Evolutionary conservation across 2,113 vertebrate species (phyloP).

Genomic region (Phainopepla nitens): DNA sequence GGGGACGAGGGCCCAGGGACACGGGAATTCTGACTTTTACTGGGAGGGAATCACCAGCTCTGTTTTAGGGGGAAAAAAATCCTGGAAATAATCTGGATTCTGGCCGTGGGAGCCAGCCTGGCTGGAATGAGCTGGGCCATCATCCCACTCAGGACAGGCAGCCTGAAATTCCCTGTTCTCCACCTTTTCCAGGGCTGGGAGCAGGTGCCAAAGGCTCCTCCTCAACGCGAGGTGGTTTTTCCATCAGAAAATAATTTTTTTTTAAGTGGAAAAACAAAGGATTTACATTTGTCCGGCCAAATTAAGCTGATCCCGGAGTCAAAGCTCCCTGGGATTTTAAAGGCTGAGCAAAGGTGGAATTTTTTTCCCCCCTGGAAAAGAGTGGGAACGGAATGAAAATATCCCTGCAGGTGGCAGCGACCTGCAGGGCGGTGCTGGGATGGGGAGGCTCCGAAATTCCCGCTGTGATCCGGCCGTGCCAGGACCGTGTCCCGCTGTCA

Average conservation of each 20-base stretch:
- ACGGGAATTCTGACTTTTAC: not conserved
- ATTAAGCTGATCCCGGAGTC: accelerated
- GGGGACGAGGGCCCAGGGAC: not conserved
- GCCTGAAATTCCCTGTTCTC: not conserved
- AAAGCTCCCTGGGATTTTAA: not conserved
- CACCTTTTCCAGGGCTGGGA: not conserved
- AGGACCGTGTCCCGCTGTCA: not conserved
- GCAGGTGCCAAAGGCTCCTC: not conserved
- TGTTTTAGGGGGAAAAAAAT: not conserved
- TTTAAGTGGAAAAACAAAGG: not conserved
- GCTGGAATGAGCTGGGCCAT: not conserved
- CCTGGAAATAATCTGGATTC: not conserved
- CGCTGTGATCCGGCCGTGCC: accelerated
- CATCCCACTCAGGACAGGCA: not conserved
- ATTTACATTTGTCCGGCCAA: not conserved
- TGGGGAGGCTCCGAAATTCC: no score
- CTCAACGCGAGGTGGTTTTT: not conserved
- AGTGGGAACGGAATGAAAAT: not conserved
- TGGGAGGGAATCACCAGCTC: not conserved
- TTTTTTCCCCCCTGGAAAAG: not conserved
- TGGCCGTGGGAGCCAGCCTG: not conserved
- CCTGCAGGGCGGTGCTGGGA: accelerated
- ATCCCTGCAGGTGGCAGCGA: not conserved
- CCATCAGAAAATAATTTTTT: accelerated
- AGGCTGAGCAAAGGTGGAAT: accelerated